Evolutionary conservation across 2,888 invertebrate genomes (phyloP), one percentile per base, ranked within the genome.

Genomic region (Lampropteryx suffumata): DNA sequence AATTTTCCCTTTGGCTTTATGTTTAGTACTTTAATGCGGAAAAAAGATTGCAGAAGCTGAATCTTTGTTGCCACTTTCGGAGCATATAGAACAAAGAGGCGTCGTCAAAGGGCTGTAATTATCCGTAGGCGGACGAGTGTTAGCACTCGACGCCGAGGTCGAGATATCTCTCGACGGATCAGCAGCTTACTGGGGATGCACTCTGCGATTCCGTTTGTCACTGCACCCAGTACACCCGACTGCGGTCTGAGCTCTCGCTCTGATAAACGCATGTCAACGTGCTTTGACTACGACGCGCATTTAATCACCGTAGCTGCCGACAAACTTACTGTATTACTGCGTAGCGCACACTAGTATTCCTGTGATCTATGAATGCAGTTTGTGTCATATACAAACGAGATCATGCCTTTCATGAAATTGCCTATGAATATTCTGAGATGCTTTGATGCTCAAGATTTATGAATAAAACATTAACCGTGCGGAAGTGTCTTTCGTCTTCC

Each of bases 191-290:
- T 85, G 82, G 82, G 85, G 85, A 77, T 82, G 84, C 83, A 85
- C 88, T 89, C 82, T 82, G 78, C 80, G 80, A 89, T 89, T 89
- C 90, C 83, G 88, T 90, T 88, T 90, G 90, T 85, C 85, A 79
- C 79, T 76, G 79, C 79, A 71, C 76, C 77, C 85, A 79, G 78
- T 76, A 79, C 79, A 71, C 76, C 77, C 78, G 77, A 73, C 74
- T 84, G 84, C 77, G 82, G 83, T 77, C 73, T 79, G 73, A 76
- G 78, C 81, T 78, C 79, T 76, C 79, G 78, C 84, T 82, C 84
- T 82, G 85, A 84, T 88, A 87, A 88, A 87, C 86, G 80, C 83
- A 78, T 79, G 84, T 86, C 84, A 83, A 79, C 85, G 79, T 77
- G 84, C 81, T 82, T 82, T 84, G 84, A 84, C 78, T 78, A 68